These are phyloP conservation scores for Rhynchophorus ferrugineus DNA, from an alignment of 1,140 invertebrate genomes.

Conservation along the genomic window DNA sequence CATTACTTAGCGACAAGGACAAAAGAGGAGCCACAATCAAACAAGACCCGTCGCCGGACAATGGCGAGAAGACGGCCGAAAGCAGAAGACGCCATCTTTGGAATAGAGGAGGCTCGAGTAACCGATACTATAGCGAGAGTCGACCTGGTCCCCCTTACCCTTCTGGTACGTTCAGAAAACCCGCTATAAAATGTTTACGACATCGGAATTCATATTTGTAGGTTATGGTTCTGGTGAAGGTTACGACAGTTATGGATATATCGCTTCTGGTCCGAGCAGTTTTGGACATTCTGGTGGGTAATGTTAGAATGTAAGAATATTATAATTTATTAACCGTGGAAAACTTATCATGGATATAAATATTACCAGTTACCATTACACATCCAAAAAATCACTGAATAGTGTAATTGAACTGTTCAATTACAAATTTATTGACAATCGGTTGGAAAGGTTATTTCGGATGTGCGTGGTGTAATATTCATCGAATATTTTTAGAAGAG, in stretches of 20 bases:
- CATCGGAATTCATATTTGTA: neutral
- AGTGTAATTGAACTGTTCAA: too few species aligned
- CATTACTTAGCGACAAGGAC: conserved; percentile 4
- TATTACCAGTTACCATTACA: too few species aligned
- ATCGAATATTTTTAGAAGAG: too few species aligned
- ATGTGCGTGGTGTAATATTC: too few species aligned
- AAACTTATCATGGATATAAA: too few species aligned
- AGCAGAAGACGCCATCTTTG: neutral
- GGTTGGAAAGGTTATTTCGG: too few species aligned
- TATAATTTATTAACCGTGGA: neutral
- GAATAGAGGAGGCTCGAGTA: neutral
- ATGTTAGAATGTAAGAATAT: neutral
- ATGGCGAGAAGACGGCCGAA: neutral
- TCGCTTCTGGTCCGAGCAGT: neutral
- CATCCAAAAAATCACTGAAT: too few species aligned
- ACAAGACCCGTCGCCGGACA: neutral
- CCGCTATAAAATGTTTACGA: too few species aligned
- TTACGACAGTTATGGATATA: neutral
- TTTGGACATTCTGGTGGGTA: neutral
- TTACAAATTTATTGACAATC: too few species aligned
- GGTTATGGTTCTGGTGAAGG: neutral
- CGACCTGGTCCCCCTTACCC: neutral
- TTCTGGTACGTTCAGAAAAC: too few species aligned
- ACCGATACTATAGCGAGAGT: neutral
- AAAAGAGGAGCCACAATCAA: conserved; percentile 3